Conservation (phyloP, 2,113 vertebrate genomes). For the Malaclemys terrapin region DNA sequence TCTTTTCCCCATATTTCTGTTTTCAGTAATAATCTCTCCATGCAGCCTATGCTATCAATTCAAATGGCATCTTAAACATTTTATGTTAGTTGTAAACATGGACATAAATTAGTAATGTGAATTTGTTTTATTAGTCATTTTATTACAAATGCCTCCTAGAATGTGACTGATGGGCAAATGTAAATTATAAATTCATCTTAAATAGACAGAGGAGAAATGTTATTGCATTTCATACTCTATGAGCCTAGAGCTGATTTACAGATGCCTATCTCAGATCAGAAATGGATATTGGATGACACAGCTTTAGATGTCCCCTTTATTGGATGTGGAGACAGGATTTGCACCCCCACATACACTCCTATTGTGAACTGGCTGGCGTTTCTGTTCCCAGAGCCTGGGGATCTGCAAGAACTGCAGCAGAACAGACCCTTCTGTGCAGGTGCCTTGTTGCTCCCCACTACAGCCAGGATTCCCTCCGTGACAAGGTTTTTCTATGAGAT, state of each 20-base stretch:
- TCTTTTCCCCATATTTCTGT: not conserved
- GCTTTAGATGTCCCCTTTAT: not conserved
- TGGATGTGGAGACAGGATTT: not conserved
- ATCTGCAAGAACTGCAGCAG: not conserved
- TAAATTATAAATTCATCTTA: not conserved
- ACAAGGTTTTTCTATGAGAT: not conserved
- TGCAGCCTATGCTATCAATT: not conserved
- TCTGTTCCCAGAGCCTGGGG: not conserved
- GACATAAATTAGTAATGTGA: not conserved
- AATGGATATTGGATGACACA: not conserved
- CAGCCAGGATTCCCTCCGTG: not conserved
- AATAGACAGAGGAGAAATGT: not conserved
- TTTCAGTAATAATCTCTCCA: not conserved
- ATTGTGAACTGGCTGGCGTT: not conserved
- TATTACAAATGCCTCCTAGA: not conserved
- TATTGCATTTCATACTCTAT: not conserved
- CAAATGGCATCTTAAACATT: conserved; percentile 3
- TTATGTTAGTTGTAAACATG: conserved; percentile 19
- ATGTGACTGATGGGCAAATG: not conserved
- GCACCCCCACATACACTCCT: not conserved
- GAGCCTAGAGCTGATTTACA: not conserved
- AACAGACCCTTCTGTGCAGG: not conserved
- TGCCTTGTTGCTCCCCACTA: not conserved
- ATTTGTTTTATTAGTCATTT: conserved; percentile 23
- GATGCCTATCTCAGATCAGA: not conserved